phyloP scores from a whole-genome alignment of 30 jellyfish, hydroid and myxozoan species.

The Cassiopea andromeda region DNA sequence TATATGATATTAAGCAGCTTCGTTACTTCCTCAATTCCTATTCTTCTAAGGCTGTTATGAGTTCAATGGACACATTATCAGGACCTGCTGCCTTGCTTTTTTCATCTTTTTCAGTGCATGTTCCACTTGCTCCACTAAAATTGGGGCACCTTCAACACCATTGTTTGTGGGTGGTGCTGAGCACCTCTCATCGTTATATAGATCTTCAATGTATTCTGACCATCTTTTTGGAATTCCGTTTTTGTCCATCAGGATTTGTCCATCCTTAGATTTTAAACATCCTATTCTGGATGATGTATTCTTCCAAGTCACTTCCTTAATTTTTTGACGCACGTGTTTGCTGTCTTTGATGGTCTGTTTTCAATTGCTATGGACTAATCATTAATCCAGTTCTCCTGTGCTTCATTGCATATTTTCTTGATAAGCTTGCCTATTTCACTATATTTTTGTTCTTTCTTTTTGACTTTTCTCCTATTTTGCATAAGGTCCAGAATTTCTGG shows the following conservation, averaged over 20 bases:
- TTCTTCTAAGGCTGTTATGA: background rate
- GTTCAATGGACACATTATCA: constrained; percentile 3
- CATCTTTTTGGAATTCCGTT: constrained; percentile 26
- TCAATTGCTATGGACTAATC: constrained; percentile 57
- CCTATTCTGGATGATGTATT: constrained; percentile 32
- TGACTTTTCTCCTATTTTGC: background rate
- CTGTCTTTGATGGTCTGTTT: constrained; percentile 1
- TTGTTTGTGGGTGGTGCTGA: constrained; percentile 17
- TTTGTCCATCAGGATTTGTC: constrained; percentile 32
- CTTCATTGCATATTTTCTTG: constrained; percentile 31
- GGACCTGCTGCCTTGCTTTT: constrained; percentile 30
- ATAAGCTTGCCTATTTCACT: constrained; percentile 5
- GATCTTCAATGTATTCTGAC: constrained; percentile 55
- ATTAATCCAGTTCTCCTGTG: constrained; percentile 35
- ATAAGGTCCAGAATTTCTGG: background rate
- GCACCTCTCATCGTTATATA: constrained; percentile 47
- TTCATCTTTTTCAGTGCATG: constrained; percentile 9
- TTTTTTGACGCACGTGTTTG: constrained; percentile 22
- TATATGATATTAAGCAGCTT: constrained; percentile 7
- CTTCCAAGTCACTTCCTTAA: constrained; percentile 40
- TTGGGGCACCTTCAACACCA: background rate
- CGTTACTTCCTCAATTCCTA: background rate
- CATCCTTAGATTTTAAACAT: constrained; percentile 53
- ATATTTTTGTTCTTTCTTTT: background rate
- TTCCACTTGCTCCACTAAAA: background rate